Conservation (phyloP, 2,113 vertebrate species). For the Phalacrocorax brasilianus region DNA sequence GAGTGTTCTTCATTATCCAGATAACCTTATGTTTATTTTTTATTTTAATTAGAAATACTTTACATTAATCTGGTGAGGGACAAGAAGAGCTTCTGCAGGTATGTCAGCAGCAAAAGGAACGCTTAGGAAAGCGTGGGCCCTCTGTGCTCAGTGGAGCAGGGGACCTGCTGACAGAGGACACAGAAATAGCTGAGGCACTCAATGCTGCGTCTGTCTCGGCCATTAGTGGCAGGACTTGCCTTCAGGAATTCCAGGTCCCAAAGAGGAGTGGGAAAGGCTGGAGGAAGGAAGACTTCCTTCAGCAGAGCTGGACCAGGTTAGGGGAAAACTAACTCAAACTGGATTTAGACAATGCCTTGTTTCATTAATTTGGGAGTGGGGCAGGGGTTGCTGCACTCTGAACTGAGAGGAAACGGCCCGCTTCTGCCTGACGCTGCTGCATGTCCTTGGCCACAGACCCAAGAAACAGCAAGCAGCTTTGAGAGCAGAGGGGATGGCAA, state of each 20-base stretch:
- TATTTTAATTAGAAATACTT: neutral
- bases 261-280: neutral
- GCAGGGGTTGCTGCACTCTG: neutral
- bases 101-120: neutral
- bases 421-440: neutral
- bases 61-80: neutral
- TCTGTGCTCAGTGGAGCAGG: neutral
- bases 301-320: neutral
- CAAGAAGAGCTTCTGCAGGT: neutral
- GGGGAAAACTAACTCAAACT: neutral
- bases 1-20: neutral
- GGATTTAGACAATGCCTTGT: no score
- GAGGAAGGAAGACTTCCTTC: neutral
- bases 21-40: neutral
- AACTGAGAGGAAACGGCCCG: neutral
- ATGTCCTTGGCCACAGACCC: neutral
- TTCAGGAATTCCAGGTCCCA: neutral
- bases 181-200: neutral
- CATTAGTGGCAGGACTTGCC: neutral
- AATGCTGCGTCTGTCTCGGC: fast-evolving
- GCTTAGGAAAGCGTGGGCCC: neutral
- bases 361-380: no score
- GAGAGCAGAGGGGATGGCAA: no score
- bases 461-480: neutral
- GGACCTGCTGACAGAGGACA: neutral